Conservation (phyloP, 1,140 invertebrate genomes). For the Mesaphorura yosii region DNA sequence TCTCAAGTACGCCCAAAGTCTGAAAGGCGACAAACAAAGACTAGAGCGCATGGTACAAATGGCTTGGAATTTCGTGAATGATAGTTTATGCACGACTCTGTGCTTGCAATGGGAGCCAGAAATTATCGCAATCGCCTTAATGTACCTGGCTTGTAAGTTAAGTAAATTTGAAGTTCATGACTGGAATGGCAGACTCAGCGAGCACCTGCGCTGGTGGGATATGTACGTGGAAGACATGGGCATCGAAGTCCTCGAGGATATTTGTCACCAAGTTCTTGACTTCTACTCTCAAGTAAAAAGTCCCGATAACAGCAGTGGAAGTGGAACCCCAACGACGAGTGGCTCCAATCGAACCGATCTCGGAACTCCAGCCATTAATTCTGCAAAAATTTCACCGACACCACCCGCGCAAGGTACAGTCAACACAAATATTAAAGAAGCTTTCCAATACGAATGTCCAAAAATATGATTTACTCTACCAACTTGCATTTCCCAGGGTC, state of each 20-base stretch:
- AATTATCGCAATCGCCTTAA: slow-evolving; percentile 92
- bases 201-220: slow-evolving; percentile 92
- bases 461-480: no score
- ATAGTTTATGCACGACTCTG: slow-evolving; percentile 90
- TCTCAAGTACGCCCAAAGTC: slow-evolving; percentile 90
- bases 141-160: slow-evolving; percentile 91
- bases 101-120: slow-evolving; percentile 98
- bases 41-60: slow-evolving; percentile 96
- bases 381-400: no score
- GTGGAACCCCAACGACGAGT: no score
- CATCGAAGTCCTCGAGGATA: slow-evolving; percentile 82
- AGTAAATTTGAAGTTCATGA: slow-evolving; percentile 90
- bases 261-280: slow-evolving; percentile 88
- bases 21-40: slow-evolving; percentile 87
- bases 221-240: slow-evolving; percentile 94
- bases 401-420: no score
- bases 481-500: no score
- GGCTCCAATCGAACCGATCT: no score
- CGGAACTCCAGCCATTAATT: no score
- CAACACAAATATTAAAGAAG: no score
- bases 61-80: slow-evolving; percentile 99
- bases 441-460: no score
- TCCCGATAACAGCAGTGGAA: no score
- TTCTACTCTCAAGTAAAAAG: slow-evolving; percentile 66
- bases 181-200: slow-evolving; percentile 69